phyloP scores from a whole-genome alignment of 2,888 invertebrate species.

The Callinectes sapidus region DNA sequence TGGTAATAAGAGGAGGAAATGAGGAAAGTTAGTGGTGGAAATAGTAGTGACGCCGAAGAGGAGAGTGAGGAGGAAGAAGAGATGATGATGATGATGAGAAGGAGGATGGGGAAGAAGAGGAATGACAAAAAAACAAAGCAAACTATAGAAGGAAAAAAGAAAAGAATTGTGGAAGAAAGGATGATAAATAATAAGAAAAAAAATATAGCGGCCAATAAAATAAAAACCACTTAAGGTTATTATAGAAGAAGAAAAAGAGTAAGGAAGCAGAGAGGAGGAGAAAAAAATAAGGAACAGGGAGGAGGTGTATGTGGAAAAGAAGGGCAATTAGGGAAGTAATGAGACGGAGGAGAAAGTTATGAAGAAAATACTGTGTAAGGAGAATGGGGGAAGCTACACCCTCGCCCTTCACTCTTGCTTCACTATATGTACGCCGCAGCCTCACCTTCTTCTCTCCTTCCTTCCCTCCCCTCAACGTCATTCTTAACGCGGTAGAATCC shows the following conservation, averaged over 20 bases:
- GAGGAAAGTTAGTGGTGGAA: not conserved
- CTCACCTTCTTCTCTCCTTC: not conserved
- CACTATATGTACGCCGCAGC: not conserved
- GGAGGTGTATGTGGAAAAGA: not conserved
- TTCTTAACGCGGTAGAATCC: not conserved
- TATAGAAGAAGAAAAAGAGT: not conserved
- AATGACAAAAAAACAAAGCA: not conserved
- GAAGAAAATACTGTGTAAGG: not conserved
- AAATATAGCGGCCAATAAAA: not conserved
- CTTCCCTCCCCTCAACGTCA: not conserved
- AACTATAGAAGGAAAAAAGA: not conserved
- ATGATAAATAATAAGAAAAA: not conserved
- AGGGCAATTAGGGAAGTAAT: not conserved
- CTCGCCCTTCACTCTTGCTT: slow-evolving; percentile 74
- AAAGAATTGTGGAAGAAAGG: not conserved
- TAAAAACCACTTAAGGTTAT: no score
- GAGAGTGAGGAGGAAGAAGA: not conserved
- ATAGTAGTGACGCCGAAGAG: not conserved
- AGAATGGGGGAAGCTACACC: not conserved
- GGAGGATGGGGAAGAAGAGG: not conserved
- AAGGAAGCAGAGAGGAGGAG: not conserved
- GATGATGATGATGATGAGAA: not conserved
- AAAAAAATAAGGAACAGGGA: not conserved
- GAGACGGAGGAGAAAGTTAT: not conserved
- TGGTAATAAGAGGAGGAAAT: not conserved